Conservation (phyloP, 1,140 invertebrate species). For the Neodiprion lecontei region DNA sequence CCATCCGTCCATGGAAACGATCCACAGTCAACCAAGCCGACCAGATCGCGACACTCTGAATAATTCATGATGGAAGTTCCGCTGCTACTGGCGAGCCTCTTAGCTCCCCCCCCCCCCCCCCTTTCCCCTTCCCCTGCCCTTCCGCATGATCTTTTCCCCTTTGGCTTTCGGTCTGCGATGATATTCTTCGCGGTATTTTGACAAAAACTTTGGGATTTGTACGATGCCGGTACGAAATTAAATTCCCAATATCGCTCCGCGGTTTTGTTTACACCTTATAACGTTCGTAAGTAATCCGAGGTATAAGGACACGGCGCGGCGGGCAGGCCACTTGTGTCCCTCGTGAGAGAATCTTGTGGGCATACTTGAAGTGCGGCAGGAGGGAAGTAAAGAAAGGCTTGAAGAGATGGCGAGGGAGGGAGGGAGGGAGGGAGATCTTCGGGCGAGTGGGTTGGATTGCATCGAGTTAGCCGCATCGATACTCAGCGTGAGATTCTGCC, state of each 20-base stretch:
- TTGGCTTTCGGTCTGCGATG: neutral
- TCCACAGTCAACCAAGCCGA: constrained; percentile 31
- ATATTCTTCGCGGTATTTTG: neutral
- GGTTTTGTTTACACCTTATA: neutral
- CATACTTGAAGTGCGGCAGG: neutral
- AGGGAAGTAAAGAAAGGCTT: neutral
- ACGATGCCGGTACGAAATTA: neutral
- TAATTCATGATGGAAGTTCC: constrained; percentile 45
- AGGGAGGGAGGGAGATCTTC: neutral
- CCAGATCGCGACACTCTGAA: constrained; percentile 47
- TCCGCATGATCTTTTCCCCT: neutral
- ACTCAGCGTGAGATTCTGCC: constrained; percentile 54
- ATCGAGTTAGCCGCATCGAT: constrained; percentile 53
- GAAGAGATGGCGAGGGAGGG: neutral
- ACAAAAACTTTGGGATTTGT: neutral
- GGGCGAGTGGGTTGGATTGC: constrained; percentile 53
- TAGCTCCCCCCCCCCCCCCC: neutral
- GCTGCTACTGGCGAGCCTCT: constrained; percentile 9
- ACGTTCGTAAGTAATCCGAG: neutral
- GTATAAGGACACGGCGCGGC: neutral
- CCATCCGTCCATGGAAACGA: constrained; percentile 19
- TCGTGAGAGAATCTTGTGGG: neutral
- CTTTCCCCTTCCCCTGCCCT: neutral
- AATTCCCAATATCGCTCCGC: neutral
- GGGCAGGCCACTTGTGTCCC: neutral